Evolutionary conservation across 1,140 invertebrate genomes (phyloP), one percentile per base, ranked within the genome.

Genomic region (Halotydeus destructor): DNA sequence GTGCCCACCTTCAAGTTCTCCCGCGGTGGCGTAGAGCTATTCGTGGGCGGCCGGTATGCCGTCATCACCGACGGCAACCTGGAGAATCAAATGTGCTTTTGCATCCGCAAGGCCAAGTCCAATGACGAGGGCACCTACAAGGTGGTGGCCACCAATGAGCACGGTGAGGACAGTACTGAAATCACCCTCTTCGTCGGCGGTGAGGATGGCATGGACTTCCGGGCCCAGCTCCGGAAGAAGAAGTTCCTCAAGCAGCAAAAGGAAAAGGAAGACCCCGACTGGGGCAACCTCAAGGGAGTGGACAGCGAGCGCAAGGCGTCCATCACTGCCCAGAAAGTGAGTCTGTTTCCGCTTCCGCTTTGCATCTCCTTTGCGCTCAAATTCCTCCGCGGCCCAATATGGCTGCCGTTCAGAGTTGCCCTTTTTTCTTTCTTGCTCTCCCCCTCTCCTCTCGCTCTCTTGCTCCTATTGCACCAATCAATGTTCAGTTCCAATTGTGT

Each of bases 121-220:
- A 84, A 83, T 55, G 93, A 99, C 74, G 93, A 99, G 65, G 86
- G 85, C 25, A 82, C 82, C 58, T 99, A 96, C 64, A 85, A 79
- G 57, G 70, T 94, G 52, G 74, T 84, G 39, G 72, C 96, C 41
- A 79, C 75, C 55, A 94, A 97, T 57, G 74, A 76, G 41, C 78
- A 93, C 55, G 91, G 91, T 43, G 80, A 85, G 59, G 88, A 94
- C 58, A 77, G 78, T 0, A 85, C 84, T 43, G 85, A 91, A 57
- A 88, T 88, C 70, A 77, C 78, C 53, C 69, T 98, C 48, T 94
- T 89, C 59, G 88, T 98, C 25, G 91, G 88, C 52, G 86, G 85
- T 85, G 74, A 86, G 46, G 83, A 80, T 63, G 85, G 83, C 54
- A 85, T 97, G 78, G 93, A 99, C 64, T 99, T 97, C 76, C 75